These are phyloP conservation scores for Euzophera pinguis DNA, from an alignment of 2,888 invertebrate genomes.

Conservation along the genomic window DNA sequence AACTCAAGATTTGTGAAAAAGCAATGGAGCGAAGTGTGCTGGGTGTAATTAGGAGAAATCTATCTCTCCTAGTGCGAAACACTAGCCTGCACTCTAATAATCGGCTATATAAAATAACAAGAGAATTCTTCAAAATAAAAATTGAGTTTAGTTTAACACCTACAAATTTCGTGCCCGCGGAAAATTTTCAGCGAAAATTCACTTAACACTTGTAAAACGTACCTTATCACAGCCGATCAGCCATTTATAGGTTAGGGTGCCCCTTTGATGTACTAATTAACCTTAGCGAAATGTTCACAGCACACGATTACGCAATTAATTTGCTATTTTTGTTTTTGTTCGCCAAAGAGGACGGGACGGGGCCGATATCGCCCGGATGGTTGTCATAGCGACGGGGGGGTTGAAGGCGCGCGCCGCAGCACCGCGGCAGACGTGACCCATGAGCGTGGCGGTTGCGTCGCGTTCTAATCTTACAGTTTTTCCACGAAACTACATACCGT, in stretches of 20 bases:
- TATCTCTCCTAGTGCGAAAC: too few species aligned
- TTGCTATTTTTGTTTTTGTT: slow-evolving; percentile 76
- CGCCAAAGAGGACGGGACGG: slow-evolving; percentile 57
- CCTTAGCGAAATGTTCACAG: slow-evolving; percentile 54
- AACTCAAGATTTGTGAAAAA: too few species aligned
- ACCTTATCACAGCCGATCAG: slow-evolving; percentile 37
- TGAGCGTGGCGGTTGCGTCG: slow-evolving; percentile 59
- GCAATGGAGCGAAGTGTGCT: too few species aligned
- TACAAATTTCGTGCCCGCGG: not conserved
- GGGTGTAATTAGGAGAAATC: too few species aligned
- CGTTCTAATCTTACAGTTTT: slow-evolving; percentile 38
- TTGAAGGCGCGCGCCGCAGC: slow-evolving; percentile 73
- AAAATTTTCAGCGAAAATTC: slow-evolving; percentile 12
- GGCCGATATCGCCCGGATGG: slow-evolving; percentile 70
- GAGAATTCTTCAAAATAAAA: too few species aligned
- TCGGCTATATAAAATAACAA: too few species aligned
- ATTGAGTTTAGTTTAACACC: too few species aligned
- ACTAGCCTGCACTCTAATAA: too few species aligned
- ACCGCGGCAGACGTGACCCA: slow-evolving; percentile 65
- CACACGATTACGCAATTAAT: slow-evolving; percentile 74
- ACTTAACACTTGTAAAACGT: slow-evolving; percentile 23
- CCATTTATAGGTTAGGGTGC: slow-evolving; percentile 32
- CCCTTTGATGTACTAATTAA: slow-evolving; percentile 57
- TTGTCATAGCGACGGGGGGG: slow-evolving; percentile 67
- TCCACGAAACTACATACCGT: slow-evolving; percentile 40